These are phyloP conservation scores for Gracilinanus agilis DNA, from an alignment of 2,113 vertebrate species.

Conservation along the genomic window DNA sequence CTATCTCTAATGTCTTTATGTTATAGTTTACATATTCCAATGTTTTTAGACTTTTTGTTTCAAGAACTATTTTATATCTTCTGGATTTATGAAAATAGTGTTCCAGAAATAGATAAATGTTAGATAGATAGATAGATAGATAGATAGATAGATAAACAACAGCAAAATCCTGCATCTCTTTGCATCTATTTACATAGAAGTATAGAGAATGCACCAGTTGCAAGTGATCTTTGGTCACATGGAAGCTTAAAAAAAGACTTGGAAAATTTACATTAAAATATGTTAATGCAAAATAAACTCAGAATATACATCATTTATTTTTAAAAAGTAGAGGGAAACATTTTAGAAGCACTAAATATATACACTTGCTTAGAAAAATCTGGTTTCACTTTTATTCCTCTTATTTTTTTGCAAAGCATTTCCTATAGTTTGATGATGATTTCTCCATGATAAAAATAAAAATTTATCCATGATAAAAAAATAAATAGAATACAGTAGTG, in stretches of 20 bases:
- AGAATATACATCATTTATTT: not conserved
- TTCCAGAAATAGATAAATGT: not conserved
- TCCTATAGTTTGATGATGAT: constrained; percentile 19
- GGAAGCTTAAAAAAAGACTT: constrained; percentile 52
- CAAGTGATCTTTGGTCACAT: constrained; percentile 65
- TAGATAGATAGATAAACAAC: not conserved
- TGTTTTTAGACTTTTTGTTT: constrained; percentile 19
- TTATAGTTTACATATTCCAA: not conserved
- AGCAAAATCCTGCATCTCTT: constrained; percentile 56
- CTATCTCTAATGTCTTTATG: not conserved
- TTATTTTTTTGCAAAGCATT: not conserved
- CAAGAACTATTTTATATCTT: constrained; percentile 4
- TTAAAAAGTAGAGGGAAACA: not conserved
- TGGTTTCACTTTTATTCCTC: not conserved
- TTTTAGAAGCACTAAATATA: not conserved
- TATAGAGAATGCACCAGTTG: constrained; percentile 76
- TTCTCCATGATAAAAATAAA: not conserved
- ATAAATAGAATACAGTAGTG: not conserved
- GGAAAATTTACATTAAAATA: constrained; percentile 47
- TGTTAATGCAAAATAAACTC: constrained; percentile 21
- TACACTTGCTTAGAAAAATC: not conserved
- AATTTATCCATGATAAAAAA: not conserved
- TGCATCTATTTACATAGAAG: constrained; percentile 67
- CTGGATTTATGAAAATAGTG: not conserved
- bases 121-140: not conserved